Evolutionary conservation across 2,888 invertebrate species (phyloP), one percentile per base, ranked within the genome.

Genomic region (Pristionchus japonicus): DNA sequence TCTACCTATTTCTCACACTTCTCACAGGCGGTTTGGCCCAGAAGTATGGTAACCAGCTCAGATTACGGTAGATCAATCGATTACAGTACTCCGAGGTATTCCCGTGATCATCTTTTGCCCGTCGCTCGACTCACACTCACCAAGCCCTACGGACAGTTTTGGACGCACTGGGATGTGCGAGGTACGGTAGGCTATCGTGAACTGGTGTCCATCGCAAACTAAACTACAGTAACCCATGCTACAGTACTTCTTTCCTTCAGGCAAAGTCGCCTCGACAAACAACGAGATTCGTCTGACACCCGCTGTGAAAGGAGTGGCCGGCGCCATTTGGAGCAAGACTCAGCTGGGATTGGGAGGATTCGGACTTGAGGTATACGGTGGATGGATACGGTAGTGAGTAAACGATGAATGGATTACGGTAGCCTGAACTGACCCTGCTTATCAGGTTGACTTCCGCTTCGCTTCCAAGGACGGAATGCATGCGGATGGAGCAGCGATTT

Each of bases 281-380:
- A 47, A 80, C 47, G 80, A 80, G 80, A 80, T 80, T 49, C 43
- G 80, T n/a, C 80, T 80, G 6, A 80, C 80, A 27, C 80, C 80
- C 15, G 80, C 80, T 23, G 47, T 80, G n/a, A 40, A 47, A 13
- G 43, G 47, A 13, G 47, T 80, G 47, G 6, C n/a, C 3, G 80
- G 80, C 27, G 80, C 47, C n/a, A 49, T 80, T 27, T 80, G 80
- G 80, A 80, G 80, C 80, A 80, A 80, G 47, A 80, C 80, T 0
- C 43, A 23, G 43, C n/a, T 80, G 47, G 80, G n/a, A 3, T 27
- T 80, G 80, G 37, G 6, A n/a, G 80, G 34, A 43, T 80, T 43
- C 27, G 23, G 27, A 43, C 13, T 80, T 13, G 80, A 80, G 80
- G 80, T 80, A 27, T 64, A 64, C 31, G 64, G 64, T 64, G 27